phyloP scores from a whole-genome alignment of 2,113 vertebrate genomes.

The Beaufortia kweichowensis region DNA sequence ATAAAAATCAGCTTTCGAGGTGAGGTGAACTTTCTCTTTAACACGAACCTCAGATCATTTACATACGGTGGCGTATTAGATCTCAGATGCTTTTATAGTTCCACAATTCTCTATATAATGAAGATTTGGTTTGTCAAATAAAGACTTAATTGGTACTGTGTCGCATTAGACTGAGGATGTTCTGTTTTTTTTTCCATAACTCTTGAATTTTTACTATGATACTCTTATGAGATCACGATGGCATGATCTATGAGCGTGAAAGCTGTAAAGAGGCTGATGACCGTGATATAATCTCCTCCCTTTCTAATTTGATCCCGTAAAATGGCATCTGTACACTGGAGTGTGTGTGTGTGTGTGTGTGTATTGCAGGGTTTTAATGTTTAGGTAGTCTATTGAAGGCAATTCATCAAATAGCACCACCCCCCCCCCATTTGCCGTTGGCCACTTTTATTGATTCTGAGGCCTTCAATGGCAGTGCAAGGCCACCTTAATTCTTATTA shows the following conservation, averaged over 20 bases:
- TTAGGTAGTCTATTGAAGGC: background rate
- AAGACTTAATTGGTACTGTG: background rate
- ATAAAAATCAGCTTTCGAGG: too few species aligned
- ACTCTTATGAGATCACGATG: background rate
- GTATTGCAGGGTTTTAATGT: constrained; percentile 7
- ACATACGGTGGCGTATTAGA: background rate
- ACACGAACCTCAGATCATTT: constrained; percentile 13
- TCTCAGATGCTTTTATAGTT: background rate
- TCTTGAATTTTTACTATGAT: background rate
- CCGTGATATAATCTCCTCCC: constrained; percentile 49
- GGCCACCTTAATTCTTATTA: constrained; percentile 15
- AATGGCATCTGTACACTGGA: constrained; percentile 44
- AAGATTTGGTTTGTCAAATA: background rate
- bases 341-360: constrained; percentile 10
- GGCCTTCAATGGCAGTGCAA: background rate
- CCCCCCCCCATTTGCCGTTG: constrained; percentile 1
- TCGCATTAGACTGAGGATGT: background rate
- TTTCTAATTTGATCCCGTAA: constrained; percentile 52
- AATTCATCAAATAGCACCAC: constrained; percentile 32
- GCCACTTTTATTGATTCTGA: constrained; percentile 21
- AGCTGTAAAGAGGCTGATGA: constrained; percentile 41
- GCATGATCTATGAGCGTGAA: constrained; percentile 36
- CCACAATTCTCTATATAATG: constrained; percentile 3
- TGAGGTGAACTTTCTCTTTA: background rate
- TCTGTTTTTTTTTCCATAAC: background rate